phyloP scores from a whole-genome alignment of 2,888 invertebrate species.

The Morpho deidamia region DNA sequence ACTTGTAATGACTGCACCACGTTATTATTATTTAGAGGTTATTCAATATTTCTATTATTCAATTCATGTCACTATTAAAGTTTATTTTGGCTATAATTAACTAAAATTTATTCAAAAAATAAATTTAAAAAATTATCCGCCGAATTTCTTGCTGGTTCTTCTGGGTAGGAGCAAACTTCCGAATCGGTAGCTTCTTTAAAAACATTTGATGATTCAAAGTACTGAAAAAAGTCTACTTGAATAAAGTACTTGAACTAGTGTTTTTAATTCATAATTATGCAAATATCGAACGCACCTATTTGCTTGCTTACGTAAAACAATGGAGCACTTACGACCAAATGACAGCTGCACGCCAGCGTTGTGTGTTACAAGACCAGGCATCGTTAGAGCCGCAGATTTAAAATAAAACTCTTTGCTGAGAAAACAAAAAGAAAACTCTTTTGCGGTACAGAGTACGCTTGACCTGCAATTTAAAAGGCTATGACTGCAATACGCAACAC shows the following conservation, averaged over 20 bases:
- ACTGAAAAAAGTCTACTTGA: too few relatives aligned
- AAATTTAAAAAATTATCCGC: too few relatives aligned
- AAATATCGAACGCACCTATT: constrained; percentile 19
- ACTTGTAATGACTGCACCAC: too few relatives aligned
- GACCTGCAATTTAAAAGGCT: constrained; percentile 45
- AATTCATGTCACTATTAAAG: constrained; percentile 1
- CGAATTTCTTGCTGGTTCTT: too few relatives aligned
- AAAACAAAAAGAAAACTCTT: constrained; percentile 61
- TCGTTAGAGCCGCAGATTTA: constrained; percentile 71
- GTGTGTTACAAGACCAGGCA: constrained; percentile 61
- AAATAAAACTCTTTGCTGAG: constrained; percentile 62
- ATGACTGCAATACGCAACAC: constrained; percentile 26
- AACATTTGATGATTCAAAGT: too few relatives aligned
- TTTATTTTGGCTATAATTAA: constrained; percentile 27
- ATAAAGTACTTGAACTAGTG: too few relatives aligned
- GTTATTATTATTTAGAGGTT: too few relatives aligned
- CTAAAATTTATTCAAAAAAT: too few relatives aligned
- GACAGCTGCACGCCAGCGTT: constrained; percentile 46
- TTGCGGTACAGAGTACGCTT: constrained; percentile 51
- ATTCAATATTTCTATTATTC: too few relatives aligned
- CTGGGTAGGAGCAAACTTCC: too few relatives aligned
- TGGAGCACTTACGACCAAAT: constrained; percentile 23
- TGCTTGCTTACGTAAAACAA: constrained; percentile 15
- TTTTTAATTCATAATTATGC: constrained; percentile 22
- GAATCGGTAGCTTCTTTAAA: too few relatives aligned